phyloP scores from a whole-genome alignment of 2,888 invertebrate species.

The Eupithecia subfuscata region DNA sequence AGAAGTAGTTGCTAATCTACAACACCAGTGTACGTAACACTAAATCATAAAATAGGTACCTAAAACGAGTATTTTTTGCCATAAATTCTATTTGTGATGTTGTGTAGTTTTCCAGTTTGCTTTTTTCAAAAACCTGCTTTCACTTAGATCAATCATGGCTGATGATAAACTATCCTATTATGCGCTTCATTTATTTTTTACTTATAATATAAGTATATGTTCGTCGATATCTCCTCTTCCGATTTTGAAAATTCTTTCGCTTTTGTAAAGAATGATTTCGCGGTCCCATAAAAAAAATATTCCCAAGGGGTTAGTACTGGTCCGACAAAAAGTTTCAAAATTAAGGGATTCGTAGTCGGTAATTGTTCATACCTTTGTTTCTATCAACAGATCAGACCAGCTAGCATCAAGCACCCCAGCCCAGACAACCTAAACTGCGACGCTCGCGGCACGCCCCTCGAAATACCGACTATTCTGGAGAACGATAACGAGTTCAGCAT shows the following conservation, averaged over 20 bases:
- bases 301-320: no score
- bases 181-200: no score
- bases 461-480: slow-evolving; percentile 86
- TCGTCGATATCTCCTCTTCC: no score
- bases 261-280: no score
- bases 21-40: not conserved
- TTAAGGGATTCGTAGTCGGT: no score
- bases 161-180: no score
- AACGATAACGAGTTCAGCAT: slow-evolving; percentile 84
- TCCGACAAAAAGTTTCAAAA: no score
- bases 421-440: slow-evolving; percentile 76
- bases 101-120: not conserved
- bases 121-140: not conserved
- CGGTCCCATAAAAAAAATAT: no score
- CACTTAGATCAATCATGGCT: no score
- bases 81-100: not conserved
- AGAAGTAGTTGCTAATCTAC: not conserved
- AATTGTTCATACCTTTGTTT: not conserved
- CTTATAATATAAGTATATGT: no score
- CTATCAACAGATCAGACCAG: slow-evolving; percentile 75
- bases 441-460: slow-evolving; percentile 85
- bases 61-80: not conserved
- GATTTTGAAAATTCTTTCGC: no score
- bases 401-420: slow-evolving; percentile 83
- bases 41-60: not conserved